Evolutionary conservation across 1,140 invertebrate genomes (phyloP).

Genomic region (Drosophila hydei): DNA sequence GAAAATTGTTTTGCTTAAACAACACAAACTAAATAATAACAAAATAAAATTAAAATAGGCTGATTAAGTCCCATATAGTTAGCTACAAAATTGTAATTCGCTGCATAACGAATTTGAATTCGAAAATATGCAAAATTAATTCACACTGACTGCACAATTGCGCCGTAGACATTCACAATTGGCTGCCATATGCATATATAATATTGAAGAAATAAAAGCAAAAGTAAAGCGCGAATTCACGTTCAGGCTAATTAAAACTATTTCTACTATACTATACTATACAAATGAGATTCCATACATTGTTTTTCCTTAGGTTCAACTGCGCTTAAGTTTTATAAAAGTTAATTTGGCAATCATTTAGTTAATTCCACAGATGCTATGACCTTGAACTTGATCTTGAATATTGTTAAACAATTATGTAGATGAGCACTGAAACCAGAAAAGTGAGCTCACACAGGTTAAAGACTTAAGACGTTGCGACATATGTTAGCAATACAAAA

Average conservation of each 20-base stretch:
- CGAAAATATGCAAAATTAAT: not conserved
- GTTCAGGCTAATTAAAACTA: slow-evolving; percentile 1
- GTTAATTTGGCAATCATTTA: not conserved
- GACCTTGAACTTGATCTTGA: slow-evolving; percentile 19
- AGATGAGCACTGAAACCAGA: slow-evolving; percentile 15
- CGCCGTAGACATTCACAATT: slow-evolving; percentile 25
- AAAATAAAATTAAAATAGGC: slow-evolving; percentile 2
- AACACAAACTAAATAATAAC: not conserved
- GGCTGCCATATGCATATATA: slow-evolving; percentile 20
- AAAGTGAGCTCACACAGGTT: slow-evolving; percentile 18
- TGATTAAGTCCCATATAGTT: not conserved
- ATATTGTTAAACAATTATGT: slow-evolving; percentile 8
- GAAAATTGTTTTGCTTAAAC: slow-evolving; percentile 5
- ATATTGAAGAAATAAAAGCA: not conserved
- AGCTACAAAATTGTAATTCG: not conserved
- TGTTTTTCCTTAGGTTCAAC: not conserved
- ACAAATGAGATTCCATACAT: not conserved
- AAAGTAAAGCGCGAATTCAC: slow-evolving; percentile 16
- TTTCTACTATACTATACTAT: not conserved
- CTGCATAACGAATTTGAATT: slow-evolving; percentile 14
- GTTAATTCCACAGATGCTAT: not conserved
- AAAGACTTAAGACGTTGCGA: slow-evolving; percentile 10
- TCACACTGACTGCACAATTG: slow-evolving; percentile 25
- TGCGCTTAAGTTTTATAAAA: not conserved
- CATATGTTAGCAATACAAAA: slow-evolving; percentile 1